Conservation (phyloP, 2,113 vertebrate species). For the Spermophilus dauricus region DNA sequence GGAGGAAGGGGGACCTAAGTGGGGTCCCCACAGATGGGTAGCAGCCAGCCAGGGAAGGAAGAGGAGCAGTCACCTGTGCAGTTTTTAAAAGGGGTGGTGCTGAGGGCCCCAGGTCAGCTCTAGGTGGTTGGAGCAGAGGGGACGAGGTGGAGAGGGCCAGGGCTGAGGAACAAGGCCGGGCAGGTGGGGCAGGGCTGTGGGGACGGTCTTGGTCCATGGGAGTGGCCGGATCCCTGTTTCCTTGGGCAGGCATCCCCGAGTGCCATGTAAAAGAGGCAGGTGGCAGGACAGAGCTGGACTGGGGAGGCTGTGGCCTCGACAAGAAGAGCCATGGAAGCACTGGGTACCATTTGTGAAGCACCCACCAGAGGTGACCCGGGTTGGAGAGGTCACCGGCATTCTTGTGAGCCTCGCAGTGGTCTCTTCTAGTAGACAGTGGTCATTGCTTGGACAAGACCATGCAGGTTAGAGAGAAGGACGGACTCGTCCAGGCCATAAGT, state of each 20-base stretch:
- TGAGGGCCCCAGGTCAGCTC: background rate
- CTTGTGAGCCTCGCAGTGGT: rapidly evolving
- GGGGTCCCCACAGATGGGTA: background rate
- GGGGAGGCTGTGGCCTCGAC: background rate
- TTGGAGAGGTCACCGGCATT: rapidly evolving
- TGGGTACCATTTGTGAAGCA: rapidly evolving
- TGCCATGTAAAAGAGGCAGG: background rate
- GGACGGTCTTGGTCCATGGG: rapidly evolving
- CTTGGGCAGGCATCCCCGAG: background rate
- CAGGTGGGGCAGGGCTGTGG: background rate
- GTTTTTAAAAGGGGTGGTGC: background rate
- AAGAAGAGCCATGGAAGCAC: background rate
- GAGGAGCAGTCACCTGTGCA: background rate
- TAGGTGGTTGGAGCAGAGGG: background rate
- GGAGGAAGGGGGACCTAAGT: background rate
- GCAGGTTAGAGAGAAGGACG: background rate
- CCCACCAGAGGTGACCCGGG: rapidly evolving
- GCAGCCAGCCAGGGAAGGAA: background rate
- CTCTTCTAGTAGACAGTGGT: background rate
- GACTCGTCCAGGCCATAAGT: background rate
- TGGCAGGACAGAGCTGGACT: background rate
- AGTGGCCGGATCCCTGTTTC: too few species aligned
- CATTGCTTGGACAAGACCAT: background rate
- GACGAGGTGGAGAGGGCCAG: background rate
- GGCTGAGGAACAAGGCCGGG: background rate